Evolutionary conservation across 2,888 invertebrate species (phyloP), one percentile per base, ranked within the genome.

Genomic region (Unio delphinus): DNA sequence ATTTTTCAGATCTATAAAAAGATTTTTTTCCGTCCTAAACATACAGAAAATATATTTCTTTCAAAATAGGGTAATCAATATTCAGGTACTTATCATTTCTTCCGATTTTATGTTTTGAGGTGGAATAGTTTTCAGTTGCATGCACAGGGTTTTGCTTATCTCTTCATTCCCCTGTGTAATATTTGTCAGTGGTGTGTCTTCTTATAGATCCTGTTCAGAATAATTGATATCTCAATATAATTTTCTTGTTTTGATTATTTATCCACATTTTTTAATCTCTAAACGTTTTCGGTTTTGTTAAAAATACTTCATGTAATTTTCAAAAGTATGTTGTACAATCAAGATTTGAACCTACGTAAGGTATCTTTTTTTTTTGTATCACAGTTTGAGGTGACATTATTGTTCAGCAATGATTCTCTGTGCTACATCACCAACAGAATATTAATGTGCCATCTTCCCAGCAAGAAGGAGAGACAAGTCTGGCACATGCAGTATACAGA

Each of bases 401-500:
- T 89, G 83, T 90, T 89, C 69, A 86, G 85, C 68, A 87, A 88
- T 69, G 86, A 87, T 65, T 89, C 90, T 3, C 73, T 87, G 64
- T 88, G 89, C 64, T 90, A 89, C 73, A 80, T 89, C 34, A 90
- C 90, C 18, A 88, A 90, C 67, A 87, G 88, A 45, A 86, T 92
- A 64, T 80, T 83, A 30, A 74, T 91, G 45, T 85, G 88, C 20
- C 90, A 90, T 73, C 72, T 82, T 15, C 81, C 84, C 20, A 83
- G 85, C 56, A 85, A 86, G 62, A 85, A 86, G 70, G 86, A 89
- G 68, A 81, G 91, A 28, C 87, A 87, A 60, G 85, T 96, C 74
- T 96, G 95, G 95, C 96, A 96, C 91, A 91, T 96, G 79, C 94
- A 94, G 87, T 96, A 94, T 90, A 93, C 93, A 55, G 94, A 94